Evolutionary conservation across 2,888 invertebrate species (phyloP).

Genomic region (Malacosoma neustria): DNA sequence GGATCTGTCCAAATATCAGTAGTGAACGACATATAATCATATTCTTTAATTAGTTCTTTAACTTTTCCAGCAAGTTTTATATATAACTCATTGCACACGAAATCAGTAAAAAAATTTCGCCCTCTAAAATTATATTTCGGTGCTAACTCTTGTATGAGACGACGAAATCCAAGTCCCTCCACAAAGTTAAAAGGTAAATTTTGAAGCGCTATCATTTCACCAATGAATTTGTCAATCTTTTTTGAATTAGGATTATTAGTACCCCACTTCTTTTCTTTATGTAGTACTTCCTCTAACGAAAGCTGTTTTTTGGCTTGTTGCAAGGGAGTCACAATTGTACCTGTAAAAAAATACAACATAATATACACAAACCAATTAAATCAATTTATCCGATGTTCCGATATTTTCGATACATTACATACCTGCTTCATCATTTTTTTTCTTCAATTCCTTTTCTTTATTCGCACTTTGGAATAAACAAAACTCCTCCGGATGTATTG

Average conservation of each 20-base stretch:
- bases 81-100: slow-evolving; percentile 12
- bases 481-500: slow-evolving; percentile 15
- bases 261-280: slow-evolving; percentile 12
- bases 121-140: slow-evolving; percentile 14
- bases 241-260: slow-evolving; percentile 11
- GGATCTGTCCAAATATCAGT: slow-evolving; percentile 11
- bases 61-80: slow-evolving; percentile 8
- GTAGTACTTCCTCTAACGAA: slow-evolving; percentile 12
- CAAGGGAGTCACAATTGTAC: slow-evolving; percentile 9
- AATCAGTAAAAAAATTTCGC: slow-evolving; percentile 12
- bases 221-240: slow-evolving; percentile 12
- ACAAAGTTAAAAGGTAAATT: slow-evolving; percentile 15
- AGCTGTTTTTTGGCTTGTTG: slow-evolving; percentile 13
- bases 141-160: slow-evolving; percentile 10
- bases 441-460: slow-evolving; percentile 13
- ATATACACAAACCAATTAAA: slow-evolving; percentile 7
- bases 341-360: slow-evolving; percentile 9
- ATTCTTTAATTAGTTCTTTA: slow-evolving; percentile 11
- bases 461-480: slow-evolving; percentile 11
- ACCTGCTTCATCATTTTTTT: slow-evolving; percentile 12
- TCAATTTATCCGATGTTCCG: slow-evolving; percentile 7
- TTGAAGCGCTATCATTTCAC: slow-evolving; percentile 16
- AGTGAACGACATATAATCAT: slow-evolving; percentile 12
- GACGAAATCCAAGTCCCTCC: slow-evolving; percentile 13
- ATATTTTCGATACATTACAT: slow-evolving; percentile 9